phyloP scores from a whole-genome alignment of 1,140 invertebrate species.

The Cydia strobilella region DNA sequence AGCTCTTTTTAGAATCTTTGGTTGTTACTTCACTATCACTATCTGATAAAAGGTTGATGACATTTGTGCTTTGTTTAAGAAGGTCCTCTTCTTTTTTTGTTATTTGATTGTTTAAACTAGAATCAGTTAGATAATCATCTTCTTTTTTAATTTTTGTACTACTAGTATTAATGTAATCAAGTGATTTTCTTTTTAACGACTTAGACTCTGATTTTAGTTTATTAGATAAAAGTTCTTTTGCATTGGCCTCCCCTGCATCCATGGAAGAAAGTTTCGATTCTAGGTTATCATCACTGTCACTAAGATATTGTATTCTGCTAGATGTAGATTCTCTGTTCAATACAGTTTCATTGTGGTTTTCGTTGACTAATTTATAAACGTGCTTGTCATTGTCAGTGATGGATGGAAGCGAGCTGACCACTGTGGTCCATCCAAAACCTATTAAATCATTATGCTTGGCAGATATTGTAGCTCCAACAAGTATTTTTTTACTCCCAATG shows the following conservation, averaged over 20 bases:
- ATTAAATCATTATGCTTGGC: slow-evolving; percentile 58
- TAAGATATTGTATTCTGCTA: slow-evolving; percentile 57
- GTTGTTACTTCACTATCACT: slow-evolving; percentile 47
- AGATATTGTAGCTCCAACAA: slow-evolving; percentile 53
- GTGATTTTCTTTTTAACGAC: slow-evolving; percentile 21
- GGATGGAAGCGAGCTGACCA: slow-evolving; percentile 44
- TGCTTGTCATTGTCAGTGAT: slow-evolving; percentile 65
- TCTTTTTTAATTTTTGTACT: slow-evolving; percentile 40
- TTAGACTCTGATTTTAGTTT: slow-evolving; percentile 48
- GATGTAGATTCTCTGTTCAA: slow-evolving; percentile 47
- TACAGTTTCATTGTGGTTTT: slow-evolving; percentile 40
- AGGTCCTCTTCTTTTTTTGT: slow-evolving; percentile 17
- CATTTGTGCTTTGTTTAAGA: slow-evolving; percentile 36
- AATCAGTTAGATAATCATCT: neutral
- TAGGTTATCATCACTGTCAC: slow-evolving; percentile 52
- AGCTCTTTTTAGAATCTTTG: slow-evolving; percentile 33
- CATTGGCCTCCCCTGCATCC: slow-evolving; percentile 30
- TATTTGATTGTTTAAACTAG: slow-evolving; percentile 20
- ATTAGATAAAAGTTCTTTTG: slow-evolving; percentile 32
- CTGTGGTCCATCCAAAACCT: slow-evolving; percentile 65
- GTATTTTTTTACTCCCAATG: slow-evolving; percentile 62
- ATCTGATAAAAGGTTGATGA: slow-evolving; percentile 47
- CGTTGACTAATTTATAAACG: slow-evolving; percentile 62
- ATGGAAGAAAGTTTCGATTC: slow-evolving; percentile 42
- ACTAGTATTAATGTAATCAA: slow-evolving; percentile 24